These are phyloP conservation scores for Remorina albescens DNA, from an alignment of 2,797 vertebrate genomes.

Conservation along the genomic window DNA sequence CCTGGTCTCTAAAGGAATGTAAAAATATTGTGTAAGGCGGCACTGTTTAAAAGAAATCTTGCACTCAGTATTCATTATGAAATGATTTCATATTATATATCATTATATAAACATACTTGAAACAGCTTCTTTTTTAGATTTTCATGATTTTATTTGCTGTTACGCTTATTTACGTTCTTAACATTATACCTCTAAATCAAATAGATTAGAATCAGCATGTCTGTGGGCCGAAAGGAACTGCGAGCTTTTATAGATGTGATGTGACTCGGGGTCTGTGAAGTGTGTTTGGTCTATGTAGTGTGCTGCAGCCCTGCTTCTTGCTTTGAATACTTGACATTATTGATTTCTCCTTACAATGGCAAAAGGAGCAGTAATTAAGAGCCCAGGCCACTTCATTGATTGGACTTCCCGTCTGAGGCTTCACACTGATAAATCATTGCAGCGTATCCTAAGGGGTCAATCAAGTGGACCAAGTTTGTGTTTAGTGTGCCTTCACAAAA, in stretches of 20 bases:
- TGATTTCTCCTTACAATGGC: slow-evolving; percentile 90
- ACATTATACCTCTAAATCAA: slow-evolving; percentile 21
- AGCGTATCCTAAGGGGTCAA: slow-evolving; percentile 82
- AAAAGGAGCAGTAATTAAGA: slow-evolving; percentile 91
- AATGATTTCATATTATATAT: too few relatives aligned
- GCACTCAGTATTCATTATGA: slow-evolving; percentile 14
- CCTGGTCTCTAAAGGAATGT: too few relatives aligned
- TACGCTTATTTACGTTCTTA: slow-evolving; percentile 26
- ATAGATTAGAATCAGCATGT: neutral
- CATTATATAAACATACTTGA: too few relatives aligned
- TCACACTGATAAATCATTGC: slow-evolving; percentile 87
- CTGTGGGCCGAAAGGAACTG: slow-evolving; percentile 26
- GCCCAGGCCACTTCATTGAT: slow-evolving; percentile 91
- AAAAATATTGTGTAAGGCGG: too few relatives aligned
- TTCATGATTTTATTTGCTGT: slow-evolving; percentile 26
- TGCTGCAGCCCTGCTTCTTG: slow-evolving; percentile 53
- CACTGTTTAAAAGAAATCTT: too few relatives aligned
- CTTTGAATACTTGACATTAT: slow-evolving; percentile 92
- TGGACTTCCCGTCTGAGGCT: slow-evolving; percentile 83
- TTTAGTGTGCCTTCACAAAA: slow-evolving; percentile 76
- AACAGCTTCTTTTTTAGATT: slow-evolving; percentile 12
- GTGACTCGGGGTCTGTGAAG: slow-evolving; percentile 58
- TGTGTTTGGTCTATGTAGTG: slow-evolving; percentile 63
- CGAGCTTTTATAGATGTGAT: slow-evolving; percentile 56
- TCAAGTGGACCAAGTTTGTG: slow-evolving; percentile 86